These are phyloP conservation scores for Conchocele bisecta DNA, from an alignment of 2,888 invertebrate species.

Conservation along the genomic window DNA sequence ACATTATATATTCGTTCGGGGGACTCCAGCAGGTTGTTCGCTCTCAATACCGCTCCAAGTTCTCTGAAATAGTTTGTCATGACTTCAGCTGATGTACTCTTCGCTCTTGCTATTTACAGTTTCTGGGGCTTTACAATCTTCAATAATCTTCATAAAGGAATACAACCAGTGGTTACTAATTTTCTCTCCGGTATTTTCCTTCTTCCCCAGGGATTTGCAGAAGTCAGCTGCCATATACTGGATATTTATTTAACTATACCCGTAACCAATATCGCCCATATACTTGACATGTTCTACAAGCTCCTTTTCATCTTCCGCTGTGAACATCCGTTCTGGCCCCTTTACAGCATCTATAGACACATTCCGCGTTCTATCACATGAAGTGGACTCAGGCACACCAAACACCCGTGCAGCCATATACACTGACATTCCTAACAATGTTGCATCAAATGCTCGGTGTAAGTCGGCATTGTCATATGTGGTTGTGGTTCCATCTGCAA, in stretches of 20 bases:
- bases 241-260: neutral
- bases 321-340: too few species aligned
- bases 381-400: slow-evolving; percentile 29
- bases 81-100: neutral
- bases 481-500: too few species aligned
- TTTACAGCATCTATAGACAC: slow-evolving; percentile 21
- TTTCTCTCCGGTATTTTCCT: neutral
- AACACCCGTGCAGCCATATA: slow-evolving; percentile 19
- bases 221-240: neutral
- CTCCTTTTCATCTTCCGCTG: too few species aligned
- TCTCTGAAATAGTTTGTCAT: slow-evolving; percentile 18
- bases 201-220: neutral
- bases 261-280: slow-evolving; percentile 15
- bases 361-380: slow-evolving; percentile 28
- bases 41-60: neutral
- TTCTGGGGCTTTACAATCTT: slow-evolving; percentile 19
- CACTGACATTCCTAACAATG: slow-evolving; percentile 26
- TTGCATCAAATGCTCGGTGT: slow-evolving; percentile 19
- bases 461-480: slow-evolving; percentile 25
- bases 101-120: slow-evolving; percentile 8
- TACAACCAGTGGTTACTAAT: slow-evolving; percentile 42
- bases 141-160: slow-evolving; percentile 17
- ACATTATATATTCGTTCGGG: slow-evolving; percentile 17
- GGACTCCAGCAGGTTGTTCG: neutral
- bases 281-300: neutral